Evolutionary conservation across 2,113 vertebrate genomes (phyloP).

Genomic region (Nothocercus julius): DNA sequence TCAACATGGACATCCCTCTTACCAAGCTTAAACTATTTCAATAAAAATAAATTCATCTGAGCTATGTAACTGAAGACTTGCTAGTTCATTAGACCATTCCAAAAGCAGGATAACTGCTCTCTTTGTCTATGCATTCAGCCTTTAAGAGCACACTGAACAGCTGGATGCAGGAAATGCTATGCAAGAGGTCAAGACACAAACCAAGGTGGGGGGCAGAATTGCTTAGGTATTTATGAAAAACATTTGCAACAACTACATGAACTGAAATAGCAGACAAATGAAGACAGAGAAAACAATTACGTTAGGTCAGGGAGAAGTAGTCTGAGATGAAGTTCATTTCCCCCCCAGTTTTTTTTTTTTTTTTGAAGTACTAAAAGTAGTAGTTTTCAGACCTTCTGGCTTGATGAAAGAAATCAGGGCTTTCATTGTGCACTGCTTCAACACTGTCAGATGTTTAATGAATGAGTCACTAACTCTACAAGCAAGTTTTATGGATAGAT

Average conservation of each 20-base stretch:
- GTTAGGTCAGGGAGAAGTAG: not conserved
- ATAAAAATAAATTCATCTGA: not conserved
- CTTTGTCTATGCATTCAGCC: not conserved
- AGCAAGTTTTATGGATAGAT: not conserved
- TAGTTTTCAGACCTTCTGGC: not conserved
- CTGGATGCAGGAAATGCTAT: not conserved
- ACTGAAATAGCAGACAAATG: not conserved
- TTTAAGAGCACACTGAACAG: not conserved
- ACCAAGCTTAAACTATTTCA: not conserved
- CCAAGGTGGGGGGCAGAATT: not conserved
- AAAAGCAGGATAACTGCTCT: not conserved
- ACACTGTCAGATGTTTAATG: not conserved
- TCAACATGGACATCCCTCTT: not conserved
- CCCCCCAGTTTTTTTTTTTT: too few relatives aligned
- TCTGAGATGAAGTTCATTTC: not conserved
- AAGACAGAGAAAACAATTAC: not conserved
- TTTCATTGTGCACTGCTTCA: not conserved
- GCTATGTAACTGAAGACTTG: not conserved
- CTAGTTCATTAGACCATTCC: not conserved
- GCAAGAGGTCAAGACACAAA: not conserved
- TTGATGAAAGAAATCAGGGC: not conserved
- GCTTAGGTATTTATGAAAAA: not conserved
- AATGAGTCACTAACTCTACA: not conserved
- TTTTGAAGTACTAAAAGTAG: not conserved
- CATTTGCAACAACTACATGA: not conserved